A percentile compares a stretch with the other conserved stretches of the same genome.
These are phyloP conservation scores for Dexiosoma caninum DNA, from an alignment of 2,888 invertebrate species.

Conservation along the genomic window DNA sequence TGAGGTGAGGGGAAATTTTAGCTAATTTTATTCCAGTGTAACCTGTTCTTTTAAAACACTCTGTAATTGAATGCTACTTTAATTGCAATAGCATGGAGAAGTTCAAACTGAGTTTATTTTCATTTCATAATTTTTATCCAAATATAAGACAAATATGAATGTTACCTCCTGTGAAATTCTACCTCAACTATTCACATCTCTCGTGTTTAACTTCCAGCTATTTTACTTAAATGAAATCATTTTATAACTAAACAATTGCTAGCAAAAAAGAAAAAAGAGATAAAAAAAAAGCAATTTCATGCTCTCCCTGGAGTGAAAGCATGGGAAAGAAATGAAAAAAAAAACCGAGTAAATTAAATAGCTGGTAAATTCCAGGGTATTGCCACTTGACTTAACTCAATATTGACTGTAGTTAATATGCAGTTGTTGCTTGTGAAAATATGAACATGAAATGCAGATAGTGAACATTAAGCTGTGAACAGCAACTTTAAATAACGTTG, in stretches of 20 bases:
- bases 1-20: too few relatives aligned
- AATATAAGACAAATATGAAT: not conserved
- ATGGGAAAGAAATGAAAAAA: not conserved
- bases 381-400: conserved; percentile 31
- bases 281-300: conserved; percentile 5
- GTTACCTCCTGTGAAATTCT: not conserved
- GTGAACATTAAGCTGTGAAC: not conserved
- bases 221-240: conserved; percentile 8
- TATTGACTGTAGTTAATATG: conserved; percentile 18
- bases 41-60: too few relatives aligned
- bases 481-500: not conserved
- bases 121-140: not conserved
- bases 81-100: too few relatives aligned
- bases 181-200: not conserved
- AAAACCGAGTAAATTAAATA: conserved; percentile 42
- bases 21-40: too few relatives aligned
- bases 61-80: too few relatives aligned
- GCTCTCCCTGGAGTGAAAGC: not conserved
- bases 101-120: too few relatives aligned
- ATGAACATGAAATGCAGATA: conserved; percentile 13
- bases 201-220: not conserved
- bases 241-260: conserved; percentile 18
- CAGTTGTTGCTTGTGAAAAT: conserved; percentile 20
- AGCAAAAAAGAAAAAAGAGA: not conserved
- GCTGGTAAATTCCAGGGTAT: conserved; percentile 21